Conservation (phyloP, 2,113 vertebrate species). For the Meleagris gallopavo region DNA sequence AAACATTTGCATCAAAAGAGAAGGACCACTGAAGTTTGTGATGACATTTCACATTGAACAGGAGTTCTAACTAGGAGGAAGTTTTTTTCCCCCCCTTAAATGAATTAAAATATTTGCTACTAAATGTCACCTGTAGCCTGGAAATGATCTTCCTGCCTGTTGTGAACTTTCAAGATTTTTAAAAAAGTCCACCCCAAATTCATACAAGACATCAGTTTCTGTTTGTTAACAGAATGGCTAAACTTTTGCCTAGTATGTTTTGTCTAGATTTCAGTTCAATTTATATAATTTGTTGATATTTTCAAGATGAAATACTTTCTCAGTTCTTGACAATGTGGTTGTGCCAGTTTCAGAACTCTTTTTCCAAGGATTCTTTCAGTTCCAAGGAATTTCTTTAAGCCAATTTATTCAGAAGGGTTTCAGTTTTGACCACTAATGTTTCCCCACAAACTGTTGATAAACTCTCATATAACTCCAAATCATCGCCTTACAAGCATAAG, state of each 20-base stretch:
- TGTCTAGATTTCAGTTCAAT: neutral
- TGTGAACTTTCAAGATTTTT: neutral
- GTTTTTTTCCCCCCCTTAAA: rapidly evolving
- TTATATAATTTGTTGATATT: neutral
- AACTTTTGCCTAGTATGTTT: neutral
- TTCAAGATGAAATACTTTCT: neutral
- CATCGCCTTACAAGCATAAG: neutral
- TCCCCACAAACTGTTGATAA: neutral
- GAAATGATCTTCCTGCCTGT: neutral
- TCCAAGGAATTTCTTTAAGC: neutral
- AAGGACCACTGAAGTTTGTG: neutral
- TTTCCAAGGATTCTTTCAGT: neutral
- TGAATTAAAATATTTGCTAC: neutral
- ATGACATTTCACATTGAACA: neutral
- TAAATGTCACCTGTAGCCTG: neutral
- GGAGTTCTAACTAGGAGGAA: neutral
- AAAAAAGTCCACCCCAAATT: neutral
- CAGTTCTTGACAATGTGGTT: neutral
- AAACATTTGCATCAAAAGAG: neutral
- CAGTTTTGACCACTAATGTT: neutral
- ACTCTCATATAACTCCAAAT: neutral
- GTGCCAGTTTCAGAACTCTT: neutral
- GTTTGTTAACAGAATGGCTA: neutral
- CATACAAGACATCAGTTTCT: neutral
- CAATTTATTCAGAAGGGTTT: neutral